Conservation (phyloP, 2,797 vertebrate genomes). For the Iguana delicatissima region DNA sequence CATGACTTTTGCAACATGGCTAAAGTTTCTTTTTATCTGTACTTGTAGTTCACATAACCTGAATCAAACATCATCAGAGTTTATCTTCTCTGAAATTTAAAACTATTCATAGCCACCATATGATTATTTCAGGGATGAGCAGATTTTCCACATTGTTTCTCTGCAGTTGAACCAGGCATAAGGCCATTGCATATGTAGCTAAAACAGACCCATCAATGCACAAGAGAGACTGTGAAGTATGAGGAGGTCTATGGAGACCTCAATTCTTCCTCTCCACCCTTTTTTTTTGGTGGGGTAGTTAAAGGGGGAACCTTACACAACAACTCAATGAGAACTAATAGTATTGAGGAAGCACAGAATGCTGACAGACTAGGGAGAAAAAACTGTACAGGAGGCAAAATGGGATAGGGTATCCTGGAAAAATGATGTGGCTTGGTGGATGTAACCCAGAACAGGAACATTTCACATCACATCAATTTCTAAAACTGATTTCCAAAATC, state of each 20-base stretch:
- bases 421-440: not conserved
- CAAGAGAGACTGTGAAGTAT: not conserved
- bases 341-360: not conserved
- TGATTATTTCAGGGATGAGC: too few relatives aligned
- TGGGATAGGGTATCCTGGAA: not conserved
- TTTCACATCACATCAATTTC: not conserved
- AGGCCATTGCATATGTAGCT: not conserved
- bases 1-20: not conserved
- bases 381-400: not conserved
- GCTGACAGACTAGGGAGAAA: not conserved
- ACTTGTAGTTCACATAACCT: not conserved
- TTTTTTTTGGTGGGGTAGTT: too few relatives aligned
- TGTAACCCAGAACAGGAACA: not conserved
- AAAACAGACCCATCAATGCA: not conserved
- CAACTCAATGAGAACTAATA: not conserved
- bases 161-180: not conserved
- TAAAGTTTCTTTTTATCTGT: not conserved
- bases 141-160: not conserved
- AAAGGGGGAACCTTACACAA: not conserved
- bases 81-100: not conserved
- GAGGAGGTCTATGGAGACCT: not conserved
- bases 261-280: too few relatives aligned
- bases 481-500: not conserved
- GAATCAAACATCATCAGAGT: not conserved
- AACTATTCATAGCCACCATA: not conserved